phyloP scores from a whole-genome alignment of 92 coral and sea anemone species.

The Ricordea florida region DNA sequence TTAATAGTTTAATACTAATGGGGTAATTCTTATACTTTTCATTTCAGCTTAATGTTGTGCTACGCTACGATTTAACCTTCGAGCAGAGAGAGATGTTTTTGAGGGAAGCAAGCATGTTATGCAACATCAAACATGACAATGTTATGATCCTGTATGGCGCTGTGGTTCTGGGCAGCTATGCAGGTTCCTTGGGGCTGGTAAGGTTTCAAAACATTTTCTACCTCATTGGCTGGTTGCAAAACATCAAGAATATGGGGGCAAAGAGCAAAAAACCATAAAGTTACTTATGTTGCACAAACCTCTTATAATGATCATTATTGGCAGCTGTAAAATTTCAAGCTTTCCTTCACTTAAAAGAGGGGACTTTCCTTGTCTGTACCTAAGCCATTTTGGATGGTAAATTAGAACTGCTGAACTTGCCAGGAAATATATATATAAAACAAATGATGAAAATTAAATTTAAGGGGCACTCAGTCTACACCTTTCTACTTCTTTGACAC shows the following conservation, averaged over 20 bases:
- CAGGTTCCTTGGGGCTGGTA: conserved; percentile 56
- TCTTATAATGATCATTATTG: too few species aligned
- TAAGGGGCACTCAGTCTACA: too few species aligned
- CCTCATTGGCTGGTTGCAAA: not conserved
- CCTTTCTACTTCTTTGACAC: not conserved
- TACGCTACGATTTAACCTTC: conserved; percentile 26
- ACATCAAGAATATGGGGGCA: not conserved
- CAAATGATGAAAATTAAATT: too few species aligned
- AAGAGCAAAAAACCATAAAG: too few species aligned
- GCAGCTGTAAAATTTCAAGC: too few species aligned
- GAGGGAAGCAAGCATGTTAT: conserved; percentile 45
- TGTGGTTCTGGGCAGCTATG: conserved; percentile 52
- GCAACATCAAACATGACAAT: conserved; percentile 40
- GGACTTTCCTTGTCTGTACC: too few species aligned
- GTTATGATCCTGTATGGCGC: conserved; percentile 41
- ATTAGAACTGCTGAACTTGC: too few species aligned
- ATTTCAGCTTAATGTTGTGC: conserved; percentile 35
- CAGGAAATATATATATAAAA: too few species aligned
- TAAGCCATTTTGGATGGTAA: too few species aligned
- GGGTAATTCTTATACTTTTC: not conserved
- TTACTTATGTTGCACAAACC: too few species aligned
- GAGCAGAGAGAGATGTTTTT: conserved; percentile 22
- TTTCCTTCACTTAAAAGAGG: too few species aligned
- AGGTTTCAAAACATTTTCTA: not conserved
- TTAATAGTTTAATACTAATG: not conserved